Conservation (phyloP, 2,888 invertebrate genomes). For the Agrochola lychnidis region DNA sequence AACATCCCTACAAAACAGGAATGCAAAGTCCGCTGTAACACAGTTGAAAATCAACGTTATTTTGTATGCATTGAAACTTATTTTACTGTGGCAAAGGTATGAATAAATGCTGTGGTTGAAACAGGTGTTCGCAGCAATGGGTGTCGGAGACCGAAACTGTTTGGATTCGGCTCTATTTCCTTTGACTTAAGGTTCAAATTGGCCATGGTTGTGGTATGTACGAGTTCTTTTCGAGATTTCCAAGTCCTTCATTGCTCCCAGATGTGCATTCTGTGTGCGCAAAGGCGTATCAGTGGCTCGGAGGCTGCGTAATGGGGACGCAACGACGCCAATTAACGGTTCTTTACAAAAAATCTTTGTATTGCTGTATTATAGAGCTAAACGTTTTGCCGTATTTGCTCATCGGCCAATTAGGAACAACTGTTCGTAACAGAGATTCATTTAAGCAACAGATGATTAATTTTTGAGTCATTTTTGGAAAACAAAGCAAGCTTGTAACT, state of each 20-base stretch:
- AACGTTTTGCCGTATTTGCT: slow-evolving; percentile 54
- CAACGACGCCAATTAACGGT: slow-evolving; percentile 85
- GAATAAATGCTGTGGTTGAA: slow-evolving; percentile 86
- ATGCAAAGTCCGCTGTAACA: slow-evolving; percentile 74
- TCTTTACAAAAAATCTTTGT: slow-evolving; percentile 73
- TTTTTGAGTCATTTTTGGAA: slow-evolving; percentile 41
- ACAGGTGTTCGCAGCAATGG: slow-evolving; percentile 88
- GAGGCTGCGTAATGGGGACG: slow-evolving; percentile 82
- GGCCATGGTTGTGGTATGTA: background rate
- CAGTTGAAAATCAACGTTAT: slow-evolving; percentile 69
- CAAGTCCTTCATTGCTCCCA: slow-evolving; percentile 85
- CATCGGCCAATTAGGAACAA: slow-evolving; percentile 51
- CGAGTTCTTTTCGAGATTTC: slow-evolving; percentile 67
- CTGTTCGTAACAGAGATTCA: slow-evolving; percentile 33
- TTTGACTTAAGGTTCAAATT: slow-evolving; percentile 53
- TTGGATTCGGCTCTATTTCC: slow-evolving; percentile 55
- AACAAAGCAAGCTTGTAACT: slow-evolving; percentile 15
- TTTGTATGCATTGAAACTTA: background rate
- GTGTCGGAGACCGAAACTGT: slow-evolving; percentile 63
- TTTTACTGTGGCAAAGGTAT: slow-evolving; percentile 61
- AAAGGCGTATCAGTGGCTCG: slow-evolving; percentile 84
- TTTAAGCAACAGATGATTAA: slow-evolving; percentile 40
- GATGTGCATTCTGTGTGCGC: slow-evolving; percentile 88
- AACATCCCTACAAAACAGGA: slow-evolving; percentile 89
- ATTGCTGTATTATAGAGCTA: slow-evolving; percentile 62